Base-by-base conservation (phyloP, 2,113 vertebrate species). In the Anas platyrhynchos region DNA sequence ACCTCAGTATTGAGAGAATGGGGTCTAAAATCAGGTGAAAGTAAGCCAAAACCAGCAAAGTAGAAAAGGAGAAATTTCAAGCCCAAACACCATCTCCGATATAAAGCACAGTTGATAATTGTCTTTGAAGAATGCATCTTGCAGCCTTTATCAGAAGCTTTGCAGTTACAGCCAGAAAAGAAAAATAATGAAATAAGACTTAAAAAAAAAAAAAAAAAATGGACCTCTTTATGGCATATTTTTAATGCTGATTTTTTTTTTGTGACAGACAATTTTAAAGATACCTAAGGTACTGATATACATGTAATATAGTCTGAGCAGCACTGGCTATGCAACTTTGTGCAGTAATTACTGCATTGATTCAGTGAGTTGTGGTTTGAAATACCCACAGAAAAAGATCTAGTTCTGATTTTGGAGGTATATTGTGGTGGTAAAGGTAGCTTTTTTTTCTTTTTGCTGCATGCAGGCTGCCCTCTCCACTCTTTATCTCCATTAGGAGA, bases 51-150 rank as follows among this genome's bases (percentile, higher is more conserved):
- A 86, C 16, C 38, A 61, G n/a, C 48, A 25, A 78, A 86, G 76
- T 61, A 82, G 69, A 82, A 93, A 88, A 77, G 38, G 72, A 82
- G 41, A 88, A 61, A 56, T 83, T 74, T 93, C 41, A 80, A 90
- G 71, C n/a, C 46, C 58, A 34, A 72, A 25, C 56, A 7, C 14
- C 41, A 34, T 36, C 52, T 75, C 11, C 5, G 4, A 46, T 20
- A 15, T n/a, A 67, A 25, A 71, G 13, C 4, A 27, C 50, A 31
- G 12, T 59, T 91, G 22, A 14, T 22, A 11, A 90, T 90, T 86
- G 22, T 55, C 50, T 93, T 86, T 91, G 72, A 88, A 74, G 46
- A 61, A 9, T 32, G 2, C 67, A 13, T 43, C 41, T 68, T 74
- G 8, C 7, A 63, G 27, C 13, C 18, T 69, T 68, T 76, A 74